Percentiles rank a stretch among this genome's conserved stretches.
Evolutionary conservation across 2,113 vertebrate species (phyloP).

Genomic region (Neolamprologus devosi): DNA sequence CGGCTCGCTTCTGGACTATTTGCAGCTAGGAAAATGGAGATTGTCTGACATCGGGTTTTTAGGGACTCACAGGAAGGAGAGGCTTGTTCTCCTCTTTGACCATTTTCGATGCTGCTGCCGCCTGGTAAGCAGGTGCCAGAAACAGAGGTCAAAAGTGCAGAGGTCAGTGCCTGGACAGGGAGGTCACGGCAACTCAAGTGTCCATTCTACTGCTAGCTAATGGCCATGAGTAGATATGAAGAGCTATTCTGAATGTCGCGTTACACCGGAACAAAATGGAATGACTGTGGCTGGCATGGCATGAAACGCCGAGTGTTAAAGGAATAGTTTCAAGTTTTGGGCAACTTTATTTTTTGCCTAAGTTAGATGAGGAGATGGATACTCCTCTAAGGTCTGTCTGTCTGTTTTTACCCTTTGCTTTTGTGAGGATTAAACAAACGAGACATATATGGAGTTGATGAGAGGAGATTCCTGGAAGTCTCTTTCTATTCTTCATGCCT

Average conservation of each 20-base stretch:
- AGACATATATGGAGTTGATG: neutral
- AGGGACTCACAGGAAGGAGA: slow-evolving; percentile 69
- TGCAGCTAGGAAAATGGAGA: slow-evolving; percentile 16
- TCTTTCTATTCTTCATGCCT: neutral
- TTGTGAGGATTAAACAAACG: neutral
- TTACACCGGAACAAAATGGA: neutral
- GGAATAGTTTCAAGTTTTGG: slow-evolving; percentile 12
- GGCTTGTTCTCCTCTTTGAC: slow-evolving; percentile 75
- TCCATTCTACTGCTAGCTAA: slow-evolving; percentile 21
- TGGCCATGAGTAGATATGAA: neutral
- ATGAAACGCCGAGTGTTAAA: neutral
- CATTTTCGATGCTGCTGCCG: slow-evolving; percentile 73
- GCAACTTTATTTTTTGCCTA: neutral
- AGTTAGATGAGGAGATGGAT: neutral
- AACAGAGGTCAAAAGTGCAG: slow-evolving; percentile 51
- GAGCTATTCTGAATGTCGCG: neutral
- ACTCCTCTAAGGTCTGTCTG: neutral
- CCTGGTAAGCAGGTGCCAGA: slow-evolving; percentile 77
- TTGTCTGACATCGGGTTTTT: neutral
- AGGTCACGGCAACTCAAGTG: slow-evolving; percentile 38
- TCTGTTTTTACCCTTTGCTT: neutral
- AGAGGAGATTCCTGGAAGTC: neutral
- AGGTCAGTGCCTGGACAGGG: slow-evolving; percentile 33
- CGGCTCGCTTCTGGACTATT: neutral
- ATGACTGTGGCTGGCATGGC: neutral